Conservation (phyloP, 1,140 invertebrate species). For the Drosophila orosa region DNA sequence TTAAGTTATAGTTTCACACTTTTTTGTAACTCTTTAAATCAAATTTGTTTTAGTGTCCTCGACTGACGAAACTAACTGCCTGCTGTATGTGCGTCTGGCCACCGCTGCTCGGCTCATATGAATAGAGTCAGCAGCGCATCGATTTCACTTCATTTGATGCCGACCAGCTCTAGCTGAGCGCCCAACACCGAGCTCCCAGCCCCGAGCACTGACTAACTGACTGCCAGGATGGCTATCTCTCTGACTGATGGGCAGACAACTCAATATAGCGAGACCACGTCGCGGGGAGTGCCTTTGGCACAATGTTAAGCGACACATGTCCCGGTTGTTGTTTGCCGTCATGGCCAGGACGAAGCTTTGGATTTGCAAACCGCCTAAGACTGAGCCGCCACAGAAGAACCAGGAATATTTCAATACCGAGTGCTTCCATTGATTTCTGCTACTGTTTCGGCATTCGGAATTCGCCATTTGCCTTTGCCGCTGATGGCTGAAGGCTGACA, state of each 20-base stretch:
- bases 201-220: constrained; percentile 32
- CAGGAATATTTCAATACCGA: constrained; percentile 67
- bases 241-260: constrained; percentile 66
- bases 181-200: constrained; percentile 10
- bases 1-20: too few relatives aligned
- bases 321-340: constrained; percentile 47
- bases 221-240: constrained; percentile 46
- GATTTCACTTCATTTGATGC: constrained; percentile 82
- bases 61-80: constrained; percentile 32
- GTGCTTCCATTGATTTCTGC: constrained; percentile 30
- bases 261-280: constrained; percentile 71
- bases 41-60: constrained; percentile 4
- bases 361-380: constrained; percentile 66
- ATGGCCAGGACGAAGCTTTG: constrained; percentile 33
- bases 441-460: constrained; percentile 19
- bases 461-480: constrained; percentile 14
- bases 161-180: constrained; percentile 59
- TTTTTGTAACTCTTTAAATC: too few relatives aligned
- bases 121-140: constrained; percentile 79
- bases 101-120: constrained; percentile 59
- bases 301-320: constrained; percentile 55
- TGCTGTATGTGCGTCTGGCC: constrained; percentile 32
- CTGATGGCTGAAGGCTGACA: constrained; percentile 51
- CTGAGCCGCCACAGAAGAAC: constrained; percentile 12
- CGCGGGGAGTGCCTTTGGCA: constrained; percentile 55